Base-by-base conservation (phyloP, 2,797 vertebrate genomes). In the Falco columbarius region DNA sequence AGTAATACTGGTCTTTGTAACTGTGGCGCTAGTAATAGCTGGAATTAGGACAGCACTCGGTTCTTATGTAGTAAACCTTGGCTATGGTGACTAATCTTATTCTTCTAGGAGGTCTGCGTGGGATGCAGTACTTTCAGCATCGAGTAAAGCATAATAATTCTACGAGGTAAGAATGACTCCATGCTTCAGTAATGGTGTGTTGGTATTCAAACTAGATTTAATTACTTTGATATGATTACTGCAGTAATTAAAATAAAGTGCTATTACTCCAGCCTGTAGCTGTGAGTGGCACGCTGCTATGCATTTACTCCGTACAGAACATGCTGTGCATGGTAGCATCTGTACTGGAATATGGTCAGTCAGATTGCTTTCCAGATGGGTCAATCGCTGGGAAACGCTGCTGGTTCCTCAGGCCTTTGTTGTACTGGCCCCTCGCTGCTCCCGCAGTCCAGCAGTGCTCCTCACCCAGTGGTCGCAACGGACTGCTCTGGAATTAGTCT, bases 391-490 rank as follows among this genome's bases (percentile, higher is more conserved):
- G 70, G 68, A 56, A 51, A 24, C 7, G 1, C 34, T 34, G 24
- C 55, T 67, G 40, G 14, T 56, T 85, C 75, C 44, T 59, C 66
- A 8, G 22, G 20, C 38, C 46, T 56, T 30, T 58, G 14, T 59
- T 36, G 19, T 32, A 7, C 34, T 38, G 44, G 52, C 24, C 34
- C 8, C 27, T 79, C 4, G 0, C 6, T 30, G 4, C 15, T 38
- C 15, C 44, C 8, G 4, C 20, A 4, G 14, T 5, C 36, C 2
- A 0, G 65, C 46, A 38, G 6, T 15, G 42, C 73, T 86, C 46
- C 38, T 74, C 51, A 32, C 13, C 17, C 32, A 6, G 0, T 0
- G 3, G 40, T 29, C 4, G 1, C 56, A 27, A 10, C 0, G 12
- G 30, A 3, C 49, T 23, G 36, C 62, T 72, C 27, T 27, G 40